A percentile compares a stretch with the other conserved stretches of the same genome.
Conservation (phyloP, 2,113 vertebrate species). For the Archilochus colubris region DNA sequence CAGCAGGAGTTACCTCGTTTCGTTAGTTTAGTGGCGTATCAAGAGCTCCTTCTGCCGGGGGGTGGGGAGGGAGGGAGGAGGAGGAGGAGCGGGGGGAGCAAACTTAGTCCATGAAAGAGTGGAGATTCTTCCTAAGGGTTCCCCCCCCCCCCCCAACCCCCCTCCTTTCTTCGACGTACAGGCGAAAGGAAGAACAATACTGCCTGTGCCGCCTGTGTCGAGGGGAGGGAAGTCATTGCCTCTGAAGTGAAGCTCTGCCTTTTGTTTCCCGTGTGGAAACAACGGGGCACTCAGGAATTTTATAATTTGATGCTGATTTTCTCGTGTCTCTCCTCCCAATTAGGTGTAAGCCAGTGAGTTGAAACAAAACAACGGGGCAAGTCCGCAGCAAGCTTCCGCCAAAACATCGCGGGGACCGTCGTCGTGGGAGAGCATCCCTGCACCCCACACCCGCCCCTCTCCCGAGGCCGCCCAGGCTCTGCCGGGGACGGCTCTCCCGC, state of each 20-base stretch:
- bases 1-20: constrained; percentile 53
- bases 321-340: constrained; percentile 22
- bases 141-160: too few species aligned
- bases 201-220: background rate
- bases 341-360: constrained; percentile 35
- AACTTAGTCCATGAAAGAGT: constrained; percentile 4
- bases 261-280: constrained; percentile 41
- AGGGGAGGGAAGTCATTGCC: background rate
- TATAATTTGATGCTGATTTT: constrained; percentile 31
- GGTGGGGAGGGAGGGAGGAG: background rate
- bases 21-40: constrained; percentile 34
- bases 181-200: background rate
- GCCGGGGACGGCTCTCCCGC: background rate
- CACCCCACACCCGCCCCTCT: background rate
- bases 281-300: constrained; percentile 29
- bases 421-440: background rate
- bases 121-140: background rate
- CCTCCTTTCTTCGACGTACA: background rate
- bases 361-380: constrained; percentile 35
- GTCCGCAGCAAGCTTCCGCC: background rate
- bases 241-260: background rate
- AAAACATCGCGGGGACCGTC: background rate
- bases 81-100: background rate
- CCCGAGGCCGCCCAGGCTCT: background rate
- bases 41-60: constrained; percentile 27